Conservation (phyloP, 2,888 invertebrate species). For the Cerceris rybyensis region DNA sequence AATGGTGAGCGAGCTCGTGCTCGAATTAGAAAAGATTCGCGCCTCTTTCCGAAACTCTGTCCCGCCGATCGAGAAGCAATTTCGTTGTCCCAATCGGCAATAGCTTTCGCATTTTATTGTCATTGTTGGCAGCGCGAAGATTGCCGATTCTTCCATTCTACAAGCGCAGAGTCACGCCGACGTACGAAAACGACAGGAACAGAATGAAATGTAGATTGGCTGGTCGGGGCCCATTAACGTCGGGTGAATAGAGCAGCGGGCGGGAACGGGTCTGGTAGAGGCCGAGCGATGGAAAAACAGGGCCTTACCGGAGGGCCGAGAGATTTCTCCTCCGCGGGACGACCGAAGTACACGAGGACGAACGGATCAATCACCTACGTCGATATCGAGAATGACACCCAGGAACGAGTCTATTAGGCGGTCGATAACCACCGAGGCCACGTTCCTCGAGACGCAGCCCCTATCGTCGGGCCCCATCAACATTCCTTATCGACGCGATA, state of each 20-base stretch:
- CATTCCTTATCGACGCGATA: constrained; percentile 79
- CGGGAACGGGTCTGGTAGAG: constrained; percentile 12
- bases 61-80: too few species aligned
- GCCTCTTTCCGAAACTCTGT: too few species aligned
- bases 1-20: too few species aligned
- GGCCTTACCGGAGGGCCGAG: too few species aligned
- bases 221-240: constrained; percentile 54
- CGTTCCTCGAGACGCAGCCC: constrained; percentile 66
- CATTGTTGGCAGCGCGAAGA: background rate
- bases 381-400: constrained; percentile 70
- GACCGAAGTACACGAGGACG: constrained; percentile 41
- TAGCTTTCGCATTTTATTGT: background rate
- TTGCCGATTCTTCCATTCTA: background rate
- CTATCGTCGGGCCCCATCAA: constrained; percentile 76
- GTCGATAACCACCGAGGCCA: constrained; percentile 67
- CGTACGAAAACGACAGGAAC: constrained; percentile 20
- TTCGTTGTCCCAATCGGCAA: background rate
- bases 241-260: constrained; percentile 48
- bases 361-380: constrained; percentile 60
- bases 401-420: constrained; percentile 74
- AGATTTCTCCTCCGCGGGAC: too few species aligned
- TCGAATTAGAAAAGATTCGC: background rate
- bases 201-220: constrained; percentile 52
- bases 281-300: constrained; percentile 9
- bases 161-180: constrained; percentile 26